Evolutionary conservation across 2,888 invertebrate genomes (phyloP), one percentile per base, ranked within the genome.

Genomic region (Liodrosophila aerea): DNA sequence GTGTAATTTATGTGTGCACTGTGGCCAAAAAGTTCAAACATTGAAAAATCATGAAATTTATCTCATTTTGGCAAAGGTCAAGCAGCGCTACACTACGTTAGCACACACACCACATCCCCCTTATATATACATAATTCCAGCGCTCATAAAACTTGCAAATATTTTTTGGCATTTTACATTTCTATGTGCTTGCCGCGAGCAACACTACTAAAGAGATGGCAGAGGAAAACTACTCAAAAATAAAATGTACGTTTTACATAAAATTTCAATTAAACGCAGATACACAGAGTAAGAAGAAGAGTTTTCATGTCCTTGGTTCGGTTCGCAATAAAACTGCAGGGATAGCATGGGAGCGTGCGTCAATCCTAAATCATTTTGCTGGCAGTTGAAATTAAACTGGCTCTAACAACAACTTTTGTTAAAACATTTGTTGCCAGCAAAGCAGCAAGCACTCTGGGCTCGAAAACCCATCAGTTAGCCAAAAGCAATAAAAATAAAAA

Each of bases 221-320:
- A 34, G 27, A 15, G 2, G 18, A 37, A 36, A 50, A 62, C 64
- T 73, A 71, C 65, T 80, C 71, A 80, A 64, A 80, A 80, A 63
- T 57, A 36, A 60, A 81, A 74, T 83, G 60, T 67, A 73, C 84
- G 85, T 76, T 81, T 81, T 78, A 82, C 81, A 81, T 81, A 84
- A 84, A 81, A 83, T 84, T 81, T 82, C 81, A 81, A 81, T 81
- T 81, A 81, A 81, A 77, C 65, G 59, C 60, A 75, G 81, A 81
- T 80, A 84, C 70, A 80, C 83, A 73, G 3, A 12, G 27, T 12
- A 16, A 16, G n/a, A 29, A 16, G 7, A 7, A 29, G 39, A n/a
- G 7, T 22, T 22, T 22, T 5, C 15, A 49, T 62, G 80, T 76
- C 76, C 83, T 83, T 83, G 77, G 65, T 60, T 16, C 16, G 47